Evolutionary conservation across 2,797 vertebrate genomes (phyloP), one percentile per base, ranked within the genome.

Genomic region (Salmo trutta): DNA sequence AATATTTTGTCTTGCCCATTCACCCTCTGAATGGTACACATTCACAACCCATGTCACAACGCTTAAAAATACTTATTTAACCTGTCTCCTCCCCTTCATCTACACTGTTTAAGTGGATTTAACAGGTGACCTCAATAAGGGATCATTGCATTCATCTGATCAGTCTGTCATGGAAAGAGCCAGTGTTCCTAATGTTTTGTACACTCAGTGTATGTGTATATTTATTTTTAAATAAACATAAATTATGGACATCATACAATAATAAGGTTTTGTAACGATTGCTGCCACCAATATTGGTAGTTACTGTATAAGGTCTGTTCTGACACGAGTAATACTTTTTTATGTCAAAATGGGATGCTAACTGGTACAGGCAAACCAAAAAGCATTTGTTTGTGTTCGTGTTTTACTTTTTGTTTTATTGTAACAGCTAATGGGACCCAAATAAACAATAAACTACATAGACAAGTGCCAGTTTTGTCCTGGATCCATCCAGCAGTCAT

Each of bases 401-500:
- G 1, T 24, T 3, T 33, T 33, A 33, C 5, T 33, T 33, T 21
- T 21, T n/a, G n/a, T 21, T 19, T 21, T 59, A 2, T 24, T 64
- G 10, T 64, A 64, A 64, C 21, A 64, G 59, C 59, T 64, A 64
- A 27, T 14, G 59, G 59, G 59, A 27, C 10, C 10, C n/a, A 24
- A 24, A 24, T 19, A 8, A n/a, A 29, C 8, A 21, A 66, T 12
- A 19, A 67, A 17, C 24, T 54, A 5, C 71, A 75, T 89, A 93
- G 91, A 85, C 92, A 91, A 91, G 79, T 86, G 83, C 81, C 84
- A 76, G 75, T 83, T 84, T 87, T 74, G 75, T 56, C 82, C 73
- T 53, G 78, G 66, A 71, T 77, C 73, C 54, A 78, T 76, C 78
- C 86, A 86, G 82, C 86, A 82, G 74, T 77, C 70, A 78, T 83